Evolutionary conservation across 2,888 invertebrate species (phyloP), one percentile per base, ranked within the genome.

Genomic region (Dendrolimus houi): DNA sequence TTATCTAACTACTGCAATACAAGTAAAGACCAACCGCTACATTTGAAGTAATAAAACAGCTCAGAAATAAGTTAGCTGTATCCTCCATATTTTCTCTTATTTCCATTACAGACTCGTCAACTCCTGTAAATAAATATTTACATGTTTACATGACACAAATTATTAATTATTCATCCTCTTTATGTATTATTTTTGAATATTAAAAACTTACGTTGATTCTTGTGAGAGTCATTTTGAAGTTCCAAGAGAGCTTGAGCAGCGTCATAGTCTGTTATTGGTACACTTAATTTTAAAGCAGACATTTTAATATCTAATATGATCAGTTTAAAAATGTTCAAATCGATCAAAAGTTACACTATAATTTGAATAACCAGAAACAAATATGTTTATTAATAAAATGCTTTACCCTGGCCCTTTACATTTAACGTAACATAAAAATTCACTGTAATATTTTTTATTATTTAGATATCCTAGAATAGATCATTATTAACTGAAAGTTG

Each of bases 221-320:
- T 17, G 14, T 52, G 59, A 12, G 54, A 56, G 54, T 65, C 62
- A 55, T 70, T 65, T 59, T 72, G 72, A 17, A 76, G 64, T 54
- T 73, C 70, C 56, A 75, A 60, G 40, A 76, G 65, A 2, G 71
- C 71, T 56, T 72, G 74, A 7, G 74, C 74, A 53, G 73, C 74
- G 57, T 74, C 74, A 41, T 65, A 66, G 17, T 76, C 74, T 9
- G 59, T 65, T 42, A 67, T 70, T 57, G 60, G 64, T 40, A 56
- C 54, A 54, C 56, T 63, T 57, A 69, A 62, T 42, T 62, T 62
- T 17, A 65, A 29, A 2, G 60, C 55, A 13, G 68, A 62, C 66
- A 68, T 70, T 17, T 55, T 63, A 14, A 40, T 57, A 54, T 58
- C 14, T 0, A 56, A 29, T 29, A 29, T 3, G 29, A 29, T 29